Evolutionary conservation across 2,888 invertebrate genomes (phyloP), one percentile per base, ranked within the genome.

Genomic region (Perizoma flavofasciatum): DNA sequence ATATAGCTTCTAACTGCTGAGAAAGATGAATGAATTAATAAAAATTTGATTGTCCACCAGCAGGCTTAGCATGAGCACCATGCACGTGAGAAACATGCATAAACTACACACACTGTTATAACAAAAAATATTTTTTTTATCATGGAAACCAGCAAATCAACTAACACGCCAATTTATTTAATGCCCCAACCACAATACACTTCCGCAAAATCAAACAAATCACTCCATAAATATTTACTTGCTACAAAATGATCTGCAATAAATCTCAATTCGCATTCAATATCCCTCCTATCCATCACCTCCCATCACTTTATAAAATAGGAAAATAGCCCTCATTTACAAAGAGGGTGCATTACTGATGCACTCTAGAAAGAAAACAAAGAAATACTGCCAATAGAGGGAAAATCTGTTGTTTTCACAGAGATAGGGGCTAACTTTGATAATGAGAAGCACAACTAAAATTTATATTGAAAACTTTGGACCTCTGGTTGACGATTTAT

Each of bases 271-370:
- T 81, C 75, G 59, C 73, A 76, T 74, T 77, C 83, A 81, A 81
- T 85, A 80, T 78, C 55, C 72, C 74, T 81, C 73, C 69, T 78
- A 85, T 86, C 78, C 74, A 83, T 84, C 82, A 83, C 77, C 70
- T 73, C 69, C 70, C 71, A 79, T 75, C 79, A 80, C 78, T 78
- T 76, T 78, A 78, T 77, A 79, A 79, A 82, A 78, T 74, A 77
- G 73, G 72, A 77, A 75, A 77, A 77, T 73, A 71, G 55, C 66
- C 64, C 73, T 72, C 73, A 77, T 73, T 74, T 74, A 61, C 59
- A 56, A 66, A 71, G 77, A 77, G 89, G 89, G 90, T 89, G 88
- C 87, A 89, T 89, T 74, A 66, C 71, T 86, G 81, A 89, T 89
- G 83, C 77, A 81, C 78, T 80, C 67, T 64, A 62, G 39, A 67